Percentiles rank a stretch among this genome's conserved stretches.
These are phyloP conservation scores for Ctenodactylus gundi DNA, from an alignment of 2,113 vertebrate species.

Conservation along the genomic window DNA sequence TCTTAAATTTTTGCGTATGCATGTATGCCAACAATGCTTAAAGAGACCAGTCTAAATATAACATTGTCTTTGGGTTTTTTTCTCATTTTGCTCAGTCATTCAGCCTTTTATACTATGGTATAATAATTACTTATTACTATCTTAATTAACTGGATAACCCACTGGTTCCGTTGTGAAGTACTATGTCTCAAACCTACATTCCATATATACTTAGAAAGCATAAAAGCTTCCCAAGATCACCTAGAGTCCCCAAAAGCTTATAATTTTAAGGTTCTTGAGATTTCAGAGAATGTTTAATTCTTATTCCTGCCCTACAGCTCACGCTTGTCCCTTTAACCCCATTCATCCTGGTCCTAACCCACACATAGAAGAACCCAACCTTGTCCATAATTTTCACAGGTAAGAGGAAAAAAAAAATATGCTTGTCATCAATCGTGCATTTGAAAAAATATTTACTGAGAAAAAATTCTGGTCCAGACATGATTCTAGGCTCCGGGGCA, in stretches of 20 bases:
- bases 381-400: background rate
- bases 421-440: background rate
- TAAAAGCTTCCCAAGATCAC: background rate
- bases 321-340: background rate
- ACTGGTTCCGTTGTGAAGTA: background rate
- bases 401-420: background rate
- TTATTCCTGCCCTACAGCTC: background rate
- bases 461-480: background rate
- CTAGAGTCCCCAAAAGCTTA: background rate
- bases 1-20: background rate
- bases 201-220: background rate
- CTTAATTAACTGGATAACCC: background rate
- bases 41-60: too few species aligned
- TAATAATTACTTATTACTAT: background rate
- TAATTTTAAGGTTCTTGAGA: background rate
- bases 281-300: background rate
- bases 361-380: background rate
- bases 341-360: background rate
- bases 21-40: background rate
- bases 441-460: slow-evolving; percentile 5
- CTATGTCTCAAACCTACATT: background rate
- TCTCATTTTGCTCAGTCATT: background rate
- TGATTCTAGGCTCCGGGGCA: background rate
- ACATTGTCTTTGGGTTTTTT: background rate
- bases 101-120: background rate